These are phyloP conservation scores for Spilogale gracilis DNA, from an alignment of 2,113 vertebrate genomes.

Conservation along the genomic window DNA sequence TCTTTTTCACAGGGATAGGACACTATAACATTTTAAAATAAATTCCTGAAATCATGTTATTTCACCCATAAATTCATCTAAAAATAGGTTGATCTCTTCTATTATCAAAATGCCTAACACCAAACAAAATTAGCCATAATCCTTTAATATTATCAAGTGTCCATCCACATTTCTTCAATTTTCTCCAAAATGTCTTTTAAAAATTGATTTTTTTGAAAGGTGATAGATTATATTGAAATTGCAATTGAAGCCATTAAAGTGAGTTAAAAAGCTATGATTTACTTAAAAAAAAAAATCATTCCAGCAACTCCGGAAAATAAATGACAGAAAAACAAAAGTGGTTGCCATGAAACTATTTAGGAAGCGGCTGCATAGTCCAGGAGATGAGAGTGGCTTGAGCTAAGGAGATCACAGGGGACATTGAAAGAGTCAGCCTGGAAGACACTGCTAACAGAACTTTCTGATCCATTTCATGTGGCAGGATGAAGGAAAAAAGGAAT, in stretches of 20 bases:
- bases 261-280: neutral
- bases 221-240: conserved; percentile 20
- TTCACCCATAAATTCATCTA: neutral
- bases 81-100: neutral
- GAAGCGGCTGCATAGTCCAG: neutral
- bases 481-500: neutral
- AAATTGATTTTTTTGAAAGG: conserved; percentile 27
- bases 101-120: neutral
- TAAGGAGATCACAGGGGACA: neutral
- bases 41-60: neutral
- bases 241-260: neutral
- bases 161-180: neutral
- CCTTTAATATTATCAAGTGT: neutral
- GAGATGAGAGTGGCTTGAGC: neutral
- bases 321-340: neutral
- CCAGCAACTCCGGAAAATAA: neutral
- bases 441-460: neutral
- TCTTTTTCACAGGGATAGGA: neutral
- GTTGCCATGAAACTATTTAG: neutral
- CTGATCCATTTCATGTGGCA: neutral
- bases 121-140: conserved; percentile 10
- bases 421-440: neutral
- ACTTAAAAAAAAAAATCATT: neutral
- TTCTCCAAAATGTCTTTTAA: neutral
- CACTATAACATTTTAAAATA: neutral